A percentile compares a stretch with the other conserved stretches of the same genome.
These are phyloP conservation scores for Serrognathus titanus DNA, from an alignment of 2,888 invertebrate genomes.

Conservation along the genomic window DNA sequence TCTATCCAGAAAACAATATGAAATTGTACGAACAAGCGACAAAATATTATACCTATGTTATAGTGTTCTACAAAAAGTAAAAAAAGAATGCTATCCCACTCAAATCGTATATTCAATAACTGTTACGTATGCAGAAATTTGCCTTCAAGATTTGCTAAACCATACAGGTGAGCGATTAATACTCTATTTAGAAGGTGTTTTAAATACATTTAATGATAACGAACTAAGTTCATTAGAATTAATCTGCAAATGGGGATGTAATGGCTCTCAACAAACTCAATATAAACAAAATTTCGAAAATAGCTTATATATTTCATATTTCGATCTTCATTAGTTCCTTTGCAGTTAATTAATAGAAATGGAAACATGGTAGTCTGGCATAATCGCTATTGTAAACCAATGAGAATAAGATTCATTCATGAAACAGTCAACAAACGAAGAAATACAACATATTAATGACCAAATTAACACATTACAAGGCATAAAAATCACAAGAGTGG, in stretches of 20 bases:
- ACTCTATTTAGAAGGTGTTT: constrained; percentile 10
- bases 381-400: background rate
- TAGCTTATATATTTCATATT: constrained; percentile 11
- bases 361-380: background rate
- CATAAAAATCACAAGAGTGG: background rate
- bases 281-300: constrained; percentile 11
- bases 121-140: constrained; percentile 15
- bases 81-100: constrained; percentile 23
- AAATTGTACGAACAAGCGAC: too few species aligned
- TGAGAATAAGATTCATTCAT: background rate
- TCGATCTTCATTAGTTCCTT: constrained; percentile 5
- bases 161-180: constrained; percentile 11
- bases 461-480: background rate
- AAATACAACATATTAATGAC: background rate
- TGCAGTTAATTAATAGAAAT: background rate
- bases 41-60: constrained; percentile 11
- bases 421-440: background rate
- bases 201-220: too few species aligned
- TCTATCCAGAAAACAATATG: constrained; percentile 7
- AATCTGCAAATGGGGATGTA: constrained; percentile 25
- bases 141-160: constrained; percentile 3
- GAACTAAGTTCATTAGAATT: constrained; percentile 4
- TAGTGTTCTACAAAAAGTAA: constrained; percentile 18
- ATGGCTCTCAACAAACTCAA: constrained; percentile 8
- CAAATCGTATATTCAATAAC: constrained; percentile 16